Percentiles rank a stretch among this genome's conserved stretches.
These are phyloP conservation scores for Nothoprocta pentlandii DNA, from an alignment of 2,113 vertebrate genomes.

Conservation along the genomic window DNA sequence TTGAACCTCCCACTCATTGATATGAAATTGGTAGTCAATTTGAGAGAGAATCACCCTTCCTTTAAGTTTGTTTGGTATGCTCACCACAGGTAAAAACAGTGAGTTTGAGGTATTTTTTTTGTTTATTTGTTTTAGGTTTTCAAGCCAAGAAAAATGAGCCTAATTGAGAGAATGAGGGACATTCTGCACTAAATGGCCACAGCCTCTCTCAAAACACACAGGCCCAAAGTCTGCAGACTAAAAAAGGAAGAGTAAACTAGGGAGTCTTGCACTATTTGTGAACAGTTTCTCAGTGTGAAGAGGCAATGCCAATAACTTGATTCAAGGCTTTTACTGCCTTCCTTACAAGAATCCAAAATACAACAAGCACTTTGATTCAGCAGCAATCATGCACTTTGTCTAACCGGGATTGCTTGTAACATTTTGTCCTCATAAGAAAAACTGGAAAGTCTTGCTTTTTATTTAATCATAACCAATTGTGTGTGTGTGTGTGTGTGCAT, in stretches of 20 bases:
- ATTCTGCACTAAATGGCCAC: background rate
- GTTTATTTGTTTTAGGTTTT: background rate
- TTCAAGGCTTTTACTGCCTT: background rate
- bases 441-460: background rate
- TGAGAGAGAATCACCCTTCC: background rate
- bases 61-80: background rate
- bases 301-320: background rate
- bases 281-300: background rate
- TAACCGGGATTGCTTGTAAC: background rate
- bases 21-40: rapidly evolving
- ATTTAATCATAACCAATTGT: background rate
- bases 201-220: background rate
- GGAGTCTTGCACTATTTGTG: background rate
- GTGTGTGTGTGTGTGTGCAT: background rate
- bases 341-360: background rate
- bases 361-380: background rate
- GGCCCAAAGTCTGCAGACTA: background rate
- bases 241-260: background rate
- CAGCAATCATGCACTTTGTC: background rate
- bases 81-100: background rate
- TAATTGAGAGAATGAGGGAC: background rate
- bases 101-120: background rate
- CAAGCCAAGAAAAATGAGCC: background rate
- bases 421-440: background rate
- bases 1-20: background rate